These are phyloP conservation scores for Erpornis zantholeuca DNA, from an alignment of 2,113 vertebrate genomes.

Conservation along the genomic window DNA sequence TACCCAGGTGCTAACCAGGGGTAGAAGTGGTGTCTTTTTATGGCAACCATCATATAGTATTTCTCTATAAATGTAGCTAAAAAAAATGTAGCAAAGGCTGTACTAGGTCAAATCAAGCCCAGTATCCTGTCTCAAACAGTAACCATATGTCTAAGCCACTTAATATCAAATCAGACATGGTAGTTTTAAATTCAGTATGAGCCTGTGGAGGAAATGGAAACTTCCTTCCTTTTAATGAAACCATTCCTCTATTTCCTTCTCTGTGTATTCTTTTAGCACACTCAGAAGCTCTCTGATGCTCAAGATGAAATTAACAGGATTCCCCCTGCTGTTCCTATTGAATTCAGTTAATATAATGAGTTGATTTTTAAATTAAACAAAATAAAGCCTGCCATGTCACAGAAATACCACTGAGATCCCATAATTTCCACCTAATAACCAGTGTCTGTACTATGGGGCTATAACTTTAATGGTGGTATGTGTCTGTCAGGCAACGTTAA, in stretches of 20 bases:
- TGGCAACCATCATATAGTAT: neutral
- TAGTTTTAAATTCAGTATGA: slow-evolving; percentile 39
- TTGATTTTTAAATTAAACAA: slow-evolving; percentile 76
- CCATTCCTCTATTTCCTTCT: slow-evolving; percentile 48
- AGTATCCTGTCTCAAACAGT: neutral
- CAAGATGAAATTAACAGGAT: slow-evolving; percentile 69
- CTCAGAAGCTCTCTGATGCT: slow-evolving; percentile 60
- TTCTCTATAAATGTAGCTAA: neutral
- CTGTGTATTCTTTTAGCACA: slow-evolving; percentile 53
- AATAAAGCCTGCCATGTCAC: slow-evolving; percentile 58
- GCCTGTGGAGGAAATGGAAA: slow-evolving; percentile 11
- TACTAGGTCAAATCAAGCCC: neutral
- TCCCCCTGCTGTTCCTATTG: slow-evolving; percentile 71
- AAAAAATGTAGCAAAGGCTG: neutral
- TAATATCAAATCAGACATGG: neutral
- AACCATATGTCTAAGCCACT: slow-evolving; percentile 23
- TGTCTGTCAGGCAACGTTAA: neutral
- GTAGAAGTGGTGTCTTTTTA: neutral
- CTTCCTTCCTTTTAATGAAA: slow-evolving; percentile 41
- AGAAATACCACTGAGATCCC: slow-evolving; percentile 42
- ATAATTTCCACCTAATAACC: slow-evolving; percentile 15
- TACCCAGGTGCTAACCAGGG: neutral
- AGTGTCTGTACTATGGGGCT: neutral
- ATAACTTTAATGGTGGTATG: neutral
- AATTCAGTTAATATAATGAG: slow-evolving; percentile 72